Evolutionary conservation across 2,888 invertebrate genomes (phyloP), one percentile per base, ranked within the genome.

Genomic region (Trichopria drosophilae): DNA sequence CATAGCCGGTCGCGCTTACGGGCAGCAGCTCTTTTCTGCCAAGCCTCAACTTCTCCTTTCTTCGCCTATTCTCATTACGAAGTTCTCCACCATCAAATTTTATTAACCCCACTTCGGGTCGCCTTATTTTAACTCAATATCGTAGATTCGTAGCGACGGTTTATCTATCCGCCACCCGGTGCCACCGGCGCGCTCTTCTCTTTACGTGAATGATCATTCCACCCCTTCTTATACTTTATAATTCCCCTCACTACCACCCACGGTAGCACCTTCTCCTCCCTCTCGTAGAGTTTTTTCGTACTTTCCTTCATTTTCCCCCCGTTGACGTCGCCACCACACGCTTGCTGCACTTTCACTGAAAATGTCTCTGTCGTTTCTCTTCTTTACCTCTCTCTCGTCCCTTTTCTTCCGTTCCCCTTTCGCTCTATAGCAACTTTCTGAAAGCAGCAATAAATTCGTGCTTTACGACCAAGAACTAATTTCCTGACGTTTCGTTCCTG

Each of bases 61-160:
- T 43, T 53, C 61, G 53, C 60, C 63, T n/a, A 60, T 70, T 71
- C 68, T 71, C 71, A 69, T 73, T 71, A 72, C 67, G 62, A 72
- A 71, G 65, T 72, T 73, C 68, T 66, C 64, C 69, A 67, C 71
- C 73, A 71, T 73, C 69, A 72, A 72, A 72, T 73, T 72, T 73
- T 73, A 73, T 73, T 72, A 72, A 68, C 69, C 66, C 67, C 63
- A 66, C 67, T 69, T 70, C 63, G 64, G 62, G 58, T 58, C 60
- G 62, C 63, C 62, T 62, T 63, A 58, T 65, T 66, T 66, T 64
- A 69, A 72, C 71, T 71, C 69, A 68, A 72, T 72, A 71, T 70
- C 68, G 67, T 67, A 64, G 64, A 67, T 68, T 67, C 62, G 63
- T 63, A 67, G 65, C 62, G 63, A 55, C 61, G 62, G 58, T 66